These are phyloP conservation scores for Papilio gigon DNA, from an alignment of 2,888 invertebrate species.

Conservation along the genomic window DNA sequence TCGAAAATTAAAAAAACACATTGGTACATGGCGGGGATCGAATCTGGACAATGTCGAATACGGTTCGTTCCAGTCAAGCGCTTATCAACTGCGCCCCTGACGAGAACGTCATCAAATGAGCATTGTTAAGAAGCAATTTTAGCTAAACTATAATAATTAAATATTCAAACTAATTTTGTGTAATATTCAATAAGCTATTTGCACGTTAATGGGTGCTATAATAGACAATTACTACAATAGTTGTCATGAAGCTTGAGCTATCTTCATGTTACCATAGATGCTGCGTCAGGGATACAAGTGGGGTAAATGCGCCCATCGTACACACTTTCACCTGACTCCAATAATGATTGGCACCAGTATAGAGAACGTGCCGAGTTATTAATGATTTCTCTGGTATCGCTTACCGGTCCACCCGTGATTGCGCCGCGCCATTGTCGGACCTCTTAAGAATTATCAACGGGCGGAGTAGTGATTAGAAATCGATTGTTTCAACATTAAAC, in stretches of 20 bases:
- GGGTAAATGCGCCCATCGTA: constrained; percentile 44
- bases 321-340: constrained; percentile 60
- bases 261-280: constrained; percentile 30
- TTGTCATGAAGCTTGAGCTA: background rate
- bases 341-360: constrained; percentile 57
- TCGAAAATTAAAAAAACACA: no score
- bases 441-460: constrained; percentile 40
- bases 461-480: constrained; percentile 13
- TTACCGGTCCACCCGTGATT: constrained; percentile 46
- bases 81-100: no score
- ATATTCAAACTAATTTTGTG: no score
- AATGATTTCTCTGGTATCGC: constrained; percentile 57
- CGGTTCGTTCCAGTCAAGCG: no score
- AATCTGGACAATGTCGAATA: no score
- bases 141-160: no score
- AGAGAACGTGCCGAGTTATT: constrained; percentile 53
- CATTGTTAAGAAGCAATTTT: no score
- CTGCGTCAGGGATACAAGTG: constrained; percentile 49
- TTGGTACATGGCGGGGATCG: no score
- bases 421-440: constrained; percentile 51
- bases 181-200: no score
- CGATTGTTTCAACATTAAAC: constrained; percentile 8
- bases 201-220: no score
- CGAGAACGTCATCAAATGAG: no score
- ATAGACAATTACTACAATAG: background rate